Evolutionary conservation across 2,113 vertebrate species (phyloP), one percentile per base, ranked within the genome.

Genomic region (Scomber japonicus): DNA sequence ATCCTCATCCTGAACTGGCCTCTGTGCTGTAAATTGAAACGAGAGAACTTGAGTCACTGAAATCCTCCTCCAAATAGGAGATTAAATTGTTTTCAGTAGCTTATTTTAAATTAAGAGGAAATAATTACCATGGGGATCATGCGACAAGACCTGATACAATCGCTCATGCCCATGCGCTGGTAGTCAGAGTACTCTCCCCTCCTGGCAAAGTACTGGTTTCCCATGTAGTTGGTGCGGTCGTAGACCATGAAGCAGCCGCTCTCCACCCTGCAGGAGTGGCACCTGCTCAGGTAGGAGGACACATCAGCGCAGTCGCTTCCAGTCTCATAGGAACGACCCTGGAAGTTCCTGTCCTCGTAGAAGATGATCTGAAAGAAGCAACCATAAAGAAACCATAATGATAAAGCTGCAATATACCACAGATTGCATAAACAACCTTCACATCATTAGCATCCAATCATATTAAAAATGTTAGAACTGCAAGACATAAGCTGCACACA

Each of bases 191-290:
- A 94, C 82, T 95, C 94, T 0, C 94, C 93, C 74, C 92, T 93
- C 84, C 89, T 93, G 59, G 89, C 80, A 55, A 94, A 94, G 79
- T 68, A 92, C 92, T 95, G 94, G 54, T 93, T 93, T 9, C 94
- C 94, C 91, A 89, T 90, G 89, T 73, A 94, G 89, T 88, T 92
- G 9, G 84, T 44, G 2, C 91, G 89, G 81, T 94, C 94, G 11
- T 94, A 94, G 60, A 93, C 90, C 93, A 95, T 94, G 93, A 95
- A 95, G 91, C 94, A 94, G 81, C 94, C 94, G 4, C 88, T 94
- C 80, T 95, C 94, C 81, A 95, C 93, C 83, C 82, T 86, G 88
- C 91, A 91, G 84, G 94, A 95, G 50, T 94, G 90, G 6, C 93
- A 93, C 70, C 89, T 92, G 91, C 84, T 94, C 84, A 95, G 88